Conservation (phyloP, 2,797 vertebrate genomes). For the Cynopterus sphinx region DNA sequence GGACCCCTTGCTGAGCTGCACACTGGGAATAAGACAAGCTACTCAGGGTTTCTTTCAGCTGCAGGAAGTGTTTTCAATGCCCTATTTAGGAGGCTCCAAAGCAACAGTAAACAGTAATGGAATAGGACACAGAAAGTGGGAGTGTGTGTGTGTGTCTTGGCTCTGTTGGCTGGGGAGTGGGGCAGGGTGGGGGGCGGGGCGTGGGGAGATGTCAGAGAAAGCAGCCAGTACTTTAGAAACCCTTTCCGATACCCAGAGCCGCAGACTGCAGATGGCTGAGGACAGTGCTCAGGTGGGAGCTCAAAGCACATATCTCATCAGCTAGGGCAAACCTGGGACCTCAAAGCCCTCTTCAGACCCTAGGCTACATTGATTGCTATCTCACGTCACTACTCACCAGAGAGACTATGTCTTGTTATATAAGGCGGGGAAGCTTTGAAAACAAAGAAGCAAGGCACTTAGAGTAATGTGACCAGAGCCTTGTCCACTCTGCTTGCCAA, state of each 20-base stretch:
- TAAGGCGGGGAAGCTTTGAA: not conserved
- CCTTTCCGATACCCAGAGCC: constrained; percentile 45
- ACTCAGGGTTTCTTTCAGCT: constrained; percentile 80
- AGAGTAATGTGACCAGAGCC: not conserved
- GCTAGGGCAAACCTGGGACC: not conserved
- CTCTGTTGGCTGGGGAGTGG: constrained; percentile 53
- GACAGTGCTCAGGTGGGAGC: not conserved
- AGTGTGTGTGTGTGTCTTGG: constrained; percentile 72
- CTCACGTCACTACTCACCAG: not conserved
- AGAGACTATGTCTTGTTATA: not conserved
- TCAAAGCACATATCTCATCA: not conserved
- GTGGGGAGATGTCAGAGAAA: constrained; percentile 63
- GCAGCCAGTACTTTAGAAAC: constrained; percentile 65
- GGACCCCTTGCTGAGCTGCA: constrained; percentile 71
- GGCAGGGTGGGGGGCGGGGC: constrained; percentile 36
- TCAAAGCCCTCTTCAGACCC: not conserved
- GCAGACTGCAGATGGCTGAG: not conserved
- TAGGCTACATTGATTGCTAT: not conserved
- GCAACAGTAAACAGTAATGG: constrained; percentile 66
- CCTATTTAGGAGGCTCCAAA: constrained; percentile 75
- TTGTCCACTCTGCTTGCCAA: not conserved
- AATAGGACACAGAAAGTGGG: constrained; percentile 63
- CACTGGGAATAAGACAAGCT: constrained; percentile 74
- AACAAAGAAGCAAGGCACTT: not conserved
- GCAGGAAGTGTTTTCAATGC: constrained; percentile 79